Conservation (phyloP, 2,797 vertebrate genomes). For the Sebastes dallii region DNA sequence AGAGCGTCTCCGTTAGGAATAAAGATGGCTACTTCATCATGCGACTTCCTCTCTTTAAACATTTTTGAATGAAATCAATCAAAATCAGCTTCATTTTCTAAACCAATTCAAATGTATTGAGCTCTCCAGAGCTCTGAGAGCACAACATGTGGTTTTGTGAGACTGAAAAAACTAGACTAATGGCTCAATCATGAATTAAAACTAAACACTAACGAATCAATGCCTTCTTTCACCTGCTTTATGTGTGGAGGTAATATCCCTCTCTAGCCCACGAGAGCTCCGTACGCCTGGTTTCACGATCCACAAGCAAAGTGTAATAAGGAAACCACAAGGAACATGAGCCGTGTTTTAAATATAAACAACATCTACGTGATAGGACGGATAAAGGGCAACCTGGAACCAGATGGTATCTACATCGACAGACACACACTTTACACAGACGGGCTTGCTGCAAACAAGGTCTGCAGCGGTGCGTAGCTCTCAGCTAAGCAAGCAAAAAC, state of each 20-base stretch:
- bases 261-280: constrained; percentile 42
- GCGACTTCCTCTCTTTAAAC: not conserved
- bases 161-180: constrained; percentile 26
- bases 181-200: constrained; percentile 33
- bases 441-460: constrained; percentile 47
- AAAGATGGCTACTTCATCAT: constrained; percentile 18
- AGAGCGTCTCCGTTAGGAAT: constrained; percentile 1
- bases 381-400: constrained; percentile 67
- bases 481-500: constrained; percentile 38
- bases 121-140: not conserved
- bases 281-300: constrained; percentile 58
- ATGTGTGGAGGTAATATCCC: constrained; percentile 54
- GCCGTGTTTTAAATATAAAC: constrained; percentile 79
- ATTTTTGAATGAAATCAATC: constrained; percentile 17
- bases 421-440: constrained; percentile 58
- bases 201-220: constrained; percentile 55
- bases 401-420: constrained; percentile 64
- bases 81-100: constrained; percentile 8
- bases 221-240: constrained; percentile 61
- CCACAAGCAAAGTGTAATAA: constrained; percentile 68
- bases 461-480: constrained; percentile 31
- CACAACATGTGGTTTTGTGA: constrained; percentile 8
- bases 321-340: constrained; percentile 77
- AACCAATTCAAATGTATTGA: constrained; percentile 10
- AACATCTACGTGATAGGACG: constrained; percentile 62